A percentile compares a stretch with the other conserved stretches of the same genome.
phyloP scores from a whole-genome alignment of 1,140 invertebrate genomes.

The Babylonia areolata region DNA sequence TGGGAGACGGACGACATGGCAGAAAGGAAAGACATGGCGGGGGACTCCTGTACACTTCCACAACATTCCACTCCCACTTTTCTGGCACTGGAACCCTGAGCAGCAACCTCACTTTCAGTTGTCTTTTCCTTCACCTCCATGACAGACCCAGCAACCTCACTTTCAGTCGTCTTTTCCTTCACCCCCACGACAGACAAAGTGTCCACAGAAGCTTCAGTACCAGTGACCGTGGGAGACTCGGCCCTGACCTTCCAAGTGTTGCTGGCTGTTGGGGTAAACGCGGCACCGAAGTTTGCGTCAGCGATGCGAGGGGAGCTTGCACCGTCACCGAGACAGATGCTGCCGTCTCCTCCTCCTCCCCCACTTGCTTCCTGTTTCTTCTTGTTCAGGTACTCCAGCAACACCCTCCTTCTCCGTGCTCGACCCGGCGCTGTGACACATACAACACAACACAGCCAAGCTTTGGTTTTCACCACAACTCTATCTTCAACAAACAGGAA shows the following conservation, averaged over 20 bases:
- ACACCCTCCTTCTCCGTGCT: not conserved
- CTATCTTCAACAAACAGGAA: no score
- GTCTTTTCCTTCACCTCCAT: not conserved
- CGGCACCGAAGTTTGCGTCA: not conserved
- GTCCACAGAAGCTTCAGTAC: not conserved
- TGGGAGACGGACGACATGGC: not conserved
- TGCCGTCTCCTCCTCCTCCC: not conserved
- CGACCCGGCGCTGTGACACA: conserved; percentile 1
- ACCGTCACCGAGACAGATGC: not conserved
- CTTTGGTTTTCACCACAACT: no score
- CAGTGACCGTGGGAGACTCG: not conserved
- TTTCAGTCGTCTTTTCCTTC: not conserved
- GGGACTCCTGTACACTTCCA: not conserved
- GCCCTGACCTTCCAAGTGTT: not conserved
- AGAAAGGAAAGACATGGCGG: not conserved
- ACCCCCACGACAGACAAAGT: not conserved
- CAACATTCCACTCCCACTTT: not conserved
- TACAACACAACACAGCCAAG: no score
- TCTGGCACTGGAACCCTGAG: not conserved
- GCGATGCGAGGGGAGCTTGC: not conserved
- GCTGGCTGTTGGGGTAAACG: not conserved
- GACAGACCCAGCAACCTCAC: not conserved
- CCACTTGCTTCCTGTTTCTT: not conserved
- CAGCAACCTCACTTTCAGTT: not conserved
- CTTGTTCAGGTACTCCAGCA: conserved; percentile 23